Evolutionary conservation across 2,797 vertebrate species (phyloP).

Genomic region (Pachyuromys duprasi): DNA sequence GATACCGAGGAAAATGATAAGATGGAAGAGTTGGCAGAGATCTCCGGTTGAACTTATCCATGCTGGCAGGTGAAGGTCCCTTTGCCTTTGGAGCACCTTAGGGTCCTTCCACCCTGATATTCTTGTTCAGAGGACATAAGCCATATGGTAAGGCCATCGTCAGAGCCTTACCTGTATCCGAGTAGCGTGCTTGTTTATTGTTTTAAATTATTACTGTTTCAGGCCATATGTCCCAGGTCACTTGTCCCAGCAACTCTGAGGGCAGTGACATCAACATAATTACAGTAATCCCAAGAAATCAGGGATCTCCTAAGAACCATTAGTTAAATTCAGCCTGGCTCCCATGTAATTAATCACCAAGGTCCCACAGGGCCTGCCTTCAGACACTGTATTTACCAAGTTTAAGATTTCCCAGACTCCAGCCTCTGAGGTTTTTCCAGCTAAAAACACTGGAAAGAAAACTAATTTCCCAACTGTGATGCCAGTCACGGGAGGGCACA

Average conservation of each 20-base stretch:
- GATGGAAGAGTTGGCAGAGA: not conserved
- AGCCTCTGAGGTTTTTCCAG: not conserved
- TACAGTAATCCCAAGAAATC: not conserved
- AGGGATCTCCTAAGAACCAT: not conserved
- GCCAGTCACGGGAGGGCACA: not conserved
- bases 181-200: not conserved
- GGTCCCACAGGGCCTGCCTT: not conserved
- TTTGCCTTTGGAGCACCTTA: not conserved
- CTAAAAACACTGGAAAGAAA: conserved; percentile 56
- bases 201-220: conserved; percentile 30
- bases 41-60: not conserved
- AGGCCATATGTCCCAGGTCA: not conserved
- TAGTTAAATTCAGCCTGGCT: conserved; percentile 31
- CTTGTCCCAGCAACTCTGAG: conserved; percentile 18
- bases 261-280: not conserved
- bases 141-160: not conserved
- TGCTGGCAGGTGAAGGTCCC: not conserved
- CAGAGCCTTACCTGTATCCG: not conserved
- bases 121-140: not conserved
- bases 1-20: not conserved
- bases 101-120: not conserved
- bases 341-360: conserved; percentile 50
- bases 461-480: conserved; percentile 32
- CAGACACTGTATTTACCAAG: conserved; percentile 38
- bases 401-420: conserved; percentile 49